Evolutionary conservation across 2,113 vertebrate species (phyloP).

Genomic region (Gallinago paraguaiae): DNA sequence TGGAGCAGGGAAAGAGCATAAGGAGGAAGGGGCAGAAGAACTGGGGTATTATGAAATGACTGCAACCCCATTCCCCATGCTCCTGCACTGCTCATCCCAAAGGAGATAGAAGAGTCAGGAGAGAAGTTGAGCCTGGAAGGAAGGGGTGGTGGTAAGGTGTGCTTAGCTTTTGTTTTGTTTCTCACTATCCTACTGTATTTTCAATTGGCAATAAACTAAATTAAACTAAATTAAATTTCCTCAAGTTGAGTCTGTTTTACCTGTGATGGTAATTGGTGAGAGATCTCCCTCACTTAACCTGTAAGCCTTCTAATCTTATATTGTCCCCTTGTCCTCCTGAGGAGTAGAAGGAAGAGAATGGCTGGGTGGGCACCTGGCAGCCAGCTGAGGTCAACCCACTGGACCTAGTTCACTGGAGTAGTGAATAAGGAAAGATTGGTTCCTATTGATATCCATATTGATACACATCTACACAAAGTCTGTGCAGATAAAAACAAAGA

Average conservation of each 20-base stretch:
- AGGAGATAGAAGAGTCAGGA: not conserved
- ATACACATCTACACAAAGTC: not conserved
- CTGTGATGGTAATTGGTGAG: not conserved
- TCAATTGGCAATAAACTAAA: not conserved
- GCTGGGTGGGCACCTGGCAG: not conserved
- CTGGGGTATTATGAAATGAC: not conserved
- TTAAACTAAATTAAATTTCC: not conserved
- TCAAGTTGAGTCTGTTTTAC: not conserved
- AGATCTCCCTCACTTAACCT: not conserved
- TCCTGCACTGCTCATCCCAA: rapidly evolving
- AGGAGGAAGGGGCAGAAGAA: not conserved
- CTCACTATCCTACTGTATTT: not conserved
- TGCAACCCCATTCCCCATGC: rapidly evolving
- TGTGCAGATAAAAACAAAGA: not conserved
- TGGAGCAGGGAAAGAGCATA: not conserved
- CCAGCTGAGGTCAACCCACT: not conserved
- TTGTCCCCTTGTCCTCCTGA: not conserved
- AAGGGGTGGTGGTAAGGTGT: not conserved
- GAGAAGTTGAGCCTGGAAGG: not conserved
- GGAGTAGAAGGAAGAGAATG: not conserved
- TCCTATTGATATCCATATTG: not conserved
- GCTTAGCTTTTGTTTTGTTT: not conserved
- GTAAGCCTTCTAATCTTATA: not conserved
- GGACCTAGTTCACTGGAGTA: not conserved
- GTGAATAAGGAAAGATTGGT: not conserved